Percentiles rank a stretch among this genome's conserved stretches.
These are phyloP conservation scores for Ploceus nigricollis DNA, from an alignment of 2,113 vertebrate genomes.

Conservation along the genomic window DNA sequence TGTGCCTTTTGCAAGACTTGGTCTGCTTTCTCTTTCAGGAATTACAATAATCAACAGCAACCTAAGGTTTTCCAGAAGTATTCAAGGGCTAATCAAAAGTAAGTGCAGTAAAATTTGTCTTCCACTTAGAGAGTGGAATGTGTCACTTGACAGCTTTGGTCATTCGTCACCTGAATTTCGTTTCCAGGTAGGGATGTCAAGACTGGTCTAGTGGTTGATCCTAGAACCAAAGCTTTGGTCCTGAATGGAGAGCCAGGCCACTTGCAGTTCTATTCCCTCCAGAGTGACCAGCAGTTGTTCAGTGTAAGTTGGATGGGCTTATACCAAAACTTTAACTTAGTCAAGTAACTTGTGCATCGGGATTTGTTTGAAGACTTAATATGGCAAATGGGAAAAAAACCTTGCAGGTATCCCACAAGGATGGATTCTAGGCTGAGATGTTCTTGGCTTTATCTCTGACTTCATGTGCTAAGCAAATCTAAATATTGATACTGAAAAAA, in stretches of 20 bases:
- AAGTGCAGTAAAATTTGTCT: background rate
- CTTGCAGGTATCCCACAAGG: background rate
- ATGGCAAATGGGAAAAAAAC: background rate
- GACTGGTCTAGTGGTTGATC: slow-evolving; percentile 88
- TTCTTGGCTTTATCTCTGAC: background rate
- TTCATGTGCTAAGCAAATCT: background rate
- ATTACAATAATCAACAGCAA: slow-evolving; percentile 86
- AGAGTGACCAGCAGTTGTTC: slow-evolving; percentile 89
- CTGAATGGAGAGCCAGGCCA: slow-evolving; percentile 96
- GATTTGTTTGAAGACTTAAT: background rate
- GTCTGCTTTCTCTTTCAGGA: slow-evolving; percentile 72
- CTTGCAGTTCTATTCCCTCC: slow-evolving; percentile 93
- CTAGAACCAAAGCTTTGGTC: slow-evolving; percentile 89
- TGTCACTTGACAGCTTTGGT: background rate
- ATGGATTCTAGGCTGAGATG: background rate
- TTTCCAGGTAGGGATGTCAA: slow-evolving; percentile 75
- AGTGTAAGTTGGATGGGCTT: slow-evolving; percentile 79
- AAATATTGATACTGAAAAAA: background rate
- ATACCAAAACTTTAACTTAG: background rate
- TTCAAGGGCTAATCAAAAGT: slow-evolving; percentile 96
- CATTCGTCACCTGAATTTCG: background rate
- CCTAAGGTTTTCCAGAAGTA: slow-evolving; percentile 81
- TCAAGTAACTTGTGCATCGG: background rate
- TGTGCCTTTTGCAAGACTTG: background rate
- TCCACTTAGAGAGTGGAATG: background rate